Base-by-base conservation (phyloP, 1,140 invertebrate genomes). In the Lordiphosa collinella region DNA sequence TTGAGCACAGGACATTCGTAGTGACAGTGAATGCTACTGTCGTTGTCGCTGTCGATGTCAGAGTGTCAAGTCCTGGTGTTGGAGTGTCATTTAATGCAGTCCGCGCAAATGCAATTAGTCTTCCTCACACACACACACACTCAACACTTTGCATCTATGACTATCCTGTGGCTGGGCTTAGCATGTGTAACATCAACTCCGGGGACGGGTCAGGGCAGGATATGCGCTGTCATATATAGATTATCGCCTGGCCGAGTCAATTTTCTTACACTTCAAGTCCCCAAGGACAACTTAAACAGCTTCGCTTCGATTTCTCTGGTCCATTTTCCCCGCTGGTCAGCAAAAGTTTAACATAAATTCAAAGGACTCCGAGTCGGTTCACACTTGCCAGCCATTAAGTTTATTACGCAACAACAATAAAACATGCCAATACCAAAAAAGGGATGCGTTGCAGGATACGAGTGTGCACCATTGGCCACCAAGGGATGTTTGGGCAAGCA, bases 401-500 rank as follows among this genome's bases (percentile, higher is more conserved):
- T 84, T 84, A 84, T 84, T 75, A 84, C 78, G 78, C 79, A 84
- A 78, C 78, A 76, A 78, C 72, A 84, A 73, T 84, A 73, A 84
- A 84, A 68, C 78, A 62, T 71, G 68, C 51, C 68, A 73, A 61
- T 63, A 74, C 66, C 76, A 66, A 12, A 32, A 29, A 48, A 60
- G 64, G 64, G 63, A 68, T 52, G 63, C 41, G 68, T 54, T 72
- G 74, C 71, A 64, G 60, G 43, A 73, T 73, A 46, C 37, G 56
- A 32, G 50, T 40, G 47, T 70, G 57, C 36, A 58, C 37, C 41
- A 46, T 66, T 66, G 73, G 71, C 61, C 74, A 80, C 76, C 80
- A 68, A 75, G 76, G 76, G 71, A 80, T 82, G 71, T 74, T 80
- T 71, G 43, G 67, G 32, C 63, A 58, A 65, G 58, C 61, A 56